phyloP scores from a whole-genome alignment of 2,888 invertebrate genomes.

The Netelia melanura region DNA sequence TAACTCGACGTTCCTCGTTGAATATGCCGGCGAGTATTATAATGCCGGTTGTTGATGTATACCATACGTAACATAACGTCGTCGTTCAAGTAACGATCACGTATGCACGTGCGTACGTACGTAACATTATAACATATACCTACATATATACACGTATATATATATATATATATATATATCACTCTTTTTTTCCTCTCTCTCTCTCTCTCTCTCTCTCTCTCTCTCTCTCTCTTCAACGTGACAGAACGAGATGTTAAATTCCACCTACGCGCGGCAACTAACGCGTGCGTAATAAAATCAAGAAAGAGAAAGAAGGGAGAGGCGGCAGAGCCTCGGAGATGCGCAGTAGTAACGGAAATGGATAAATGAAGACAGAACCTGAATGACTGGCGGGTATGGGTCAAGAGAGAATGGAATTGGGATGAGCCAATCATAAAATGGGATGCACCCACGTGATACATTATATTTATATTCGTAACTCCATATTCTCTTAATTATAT shows the following conservation, averaged over 20 bases:
- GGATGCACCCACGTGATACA: neutral
- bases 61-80: constrained; percentile 30
- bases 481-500: no score
- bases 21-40: constrained; percentile 29
- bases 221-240: constrained; percentile 24
- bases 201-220: neutral
- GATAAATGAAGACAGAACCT: constrained; percentile 51
- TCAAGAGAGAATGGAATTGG: constrained; percentile 38
- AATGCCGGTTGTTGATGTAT: constrained; percentile 13
- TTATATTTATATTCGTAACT: no score
- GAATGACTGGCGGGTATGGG: neutral
- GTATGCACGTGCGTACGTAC: constrained; percentile 48
- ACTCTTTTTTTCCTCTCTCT: neutral
- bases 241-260: constrained; percentile 49
- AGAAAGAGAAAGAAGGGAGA: constrained; percentile 5
- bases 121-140: constrained; percentile 4
- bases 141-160: no score
- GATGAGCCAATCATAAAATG: constrained; percentile 17
- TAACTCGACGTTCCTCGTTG: constrained; percentile 13
- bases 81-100: constrained; percentile 35
- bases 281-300: constrained; percentile 53
- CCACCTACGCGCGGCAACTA: constrained; percentile 40
- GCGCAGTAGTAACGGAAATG: constrained; percentile 42
- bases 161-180: no score
- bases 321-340: constrained; percentile 1